A percentile compares a stretch with the other conserved stretches of the same genome.
These are phyloP conservation scores for Tuta absoluta DNA, from an alignment of 2,888 invertebrate species.

Conservation along the genomic window DNA sequence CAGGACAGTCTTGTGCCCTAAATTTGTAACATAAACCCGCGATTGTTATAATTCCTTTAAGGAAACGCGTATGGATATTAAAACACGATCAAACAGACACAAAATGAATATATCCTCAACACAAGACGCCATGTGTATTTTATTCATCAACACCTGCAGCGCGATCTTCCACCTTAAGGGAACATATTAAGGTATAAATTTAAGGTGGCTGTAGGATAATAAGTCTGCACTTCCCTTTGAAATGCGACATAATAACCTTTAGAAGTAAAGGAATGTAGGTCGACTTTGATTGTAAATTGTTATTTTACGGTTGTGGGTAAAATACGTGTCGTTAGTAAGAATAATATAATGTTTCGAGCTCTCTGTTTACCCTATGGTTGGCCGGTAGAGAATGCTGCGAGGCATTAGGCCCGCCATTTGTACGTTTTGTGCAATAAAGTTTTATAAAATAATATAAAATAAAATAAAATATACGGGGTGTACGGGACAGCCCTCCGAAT, in stretches of 20 bases:
- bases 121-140: conserved; percentile 22
- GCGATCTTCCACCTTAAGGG: background rate
- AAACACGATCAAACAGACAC: conserved; percentile 11
- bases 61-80: background rate
- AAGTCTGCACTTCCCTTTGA: background rate
- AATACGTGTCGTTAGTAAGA: no score
- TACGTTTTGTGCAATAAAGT: no score
- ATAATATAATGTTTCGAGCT: no score
- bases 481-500: no score
- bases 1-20: background rate
- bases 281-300: conserved; percentile 6
- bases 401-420: no score
- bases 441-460: no score
- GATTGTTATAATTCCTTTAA: background rate
- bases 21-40: background rate
- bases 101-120: conserved; percentile 8
- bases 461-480: no score
- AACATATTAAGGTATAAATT: background rate
- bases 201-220: background rate
- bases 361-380: no score
- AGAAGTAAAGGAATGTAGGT: conserved; percentile 12
- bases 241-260: background rate
- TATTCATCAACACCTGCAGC: conserved; percentile 20
- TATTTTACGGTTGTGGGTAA: no score
- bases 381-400: no score